phyloP scores from a whole-genome alignment of 2,888 invertebrate species.

The Stenoptilia bipunctidactyla region DNA sequence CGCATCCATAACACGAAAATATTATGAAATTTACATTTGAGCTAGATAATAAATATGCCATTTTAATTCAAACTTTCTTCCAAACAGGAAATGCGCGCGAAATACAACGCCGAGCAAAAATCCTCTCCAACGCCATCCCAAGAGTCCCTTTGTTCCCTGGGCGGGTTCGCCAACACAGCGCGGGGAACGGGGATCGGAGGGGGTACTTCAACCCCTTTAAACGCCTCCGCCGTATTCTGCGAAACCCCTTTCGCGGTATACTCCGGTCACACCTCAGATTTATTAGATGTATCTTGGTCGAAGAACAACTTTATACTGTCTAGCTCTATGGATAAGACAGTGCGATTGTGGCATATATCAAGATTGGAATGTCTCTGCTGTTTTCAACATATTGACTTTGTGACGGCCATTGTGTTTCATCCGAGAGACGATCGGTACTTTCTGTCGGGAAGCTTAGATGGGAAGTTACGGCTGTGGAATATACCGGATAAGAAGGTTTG shows the following conservation, averaged over 20 bases:
- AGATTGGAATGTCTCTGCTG: constrained; percentile 97
- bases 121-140: constrained; percentile 94
- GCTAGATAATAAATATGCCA: no score
- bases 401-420: constrained; percentile 98
- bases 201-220: constrained; percentile 70
- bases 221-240: constrained; percentile 82
- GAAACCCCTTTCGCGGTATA: constrained; percentile 93
- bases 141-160: constrained; percentile 84
- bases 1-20: no score
- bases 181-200: no score
- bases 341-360: constrained; percentile 95
- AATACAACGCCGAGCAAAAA: constrained; percentile 89
- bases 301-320: constrained; percentile 98
- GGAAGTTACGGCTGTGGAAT: constrained; percentile 98
- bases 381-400: constrained; percentile 99
- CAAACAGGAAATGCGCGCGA: constrained; percentile 96
- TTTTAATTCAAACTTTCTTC: no score
- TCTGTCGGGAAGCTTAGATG: constrained; percentile 96
- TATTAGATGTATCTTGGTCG: constrained; percentile 98
- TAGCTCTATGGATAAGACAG: constrained; percentile 98
- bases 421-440: constrained; percentile 93
- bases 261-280: constrained; percentile 94
- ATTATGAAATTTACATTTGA: no score
- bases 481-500: constrained; percentile 95
- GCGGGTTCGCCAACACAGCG: constrained; percentile 27